Evolutionary conservation across 2,888 invertebrate genomes (phyloP), one percentile per base, ranked within the genome.

Genomic region (Cartodere bifasciata): DNA sequence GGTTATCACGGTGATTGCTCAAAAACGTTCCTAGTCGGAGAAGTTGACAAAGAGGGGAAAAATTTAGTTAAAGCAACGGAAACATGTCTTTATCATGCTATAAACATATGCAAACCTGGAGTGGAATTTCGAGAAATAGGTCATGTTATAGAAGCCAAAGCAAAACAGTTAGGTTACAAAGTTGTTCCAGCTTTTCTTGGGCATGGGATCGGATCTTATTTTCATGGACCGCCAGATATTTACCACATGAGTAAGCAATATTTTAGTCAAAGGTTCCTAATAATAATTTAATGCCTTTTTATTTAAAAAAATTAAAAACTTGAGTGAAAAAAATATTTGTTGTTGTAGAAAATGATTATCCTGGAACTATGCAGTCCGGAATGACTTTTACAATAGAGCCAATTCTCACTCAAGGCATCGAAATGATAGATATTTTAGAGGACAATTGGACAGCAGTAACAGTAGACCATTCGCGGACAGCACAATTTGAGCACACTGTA

Each of bases 321-420:
- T n/a, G n/a, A n/a, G n/a, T n/a, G n/a, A n/a, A n/a, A n/a, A n/a
- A n/a, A n/a, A n/a, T n/a, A n/a, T n/a, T n/a, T 37, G 29, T 36
- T 41, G 31, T 57, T 55, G 31, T 49, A 80, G 82, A 62, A 41
- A 81, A 83, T 49, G 51, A 67, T 29, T 64, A 68, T 43, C 68
- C 70, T 1, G 84, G 81, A 1, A 49, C 56, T 28, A 91, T 92
- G 91, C 53, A 68, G 43, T 60, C 80, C 3, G 90, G 90, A n/a
- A 91, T 91, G 85, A 84, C 85, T 1, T 94, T 95, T 51, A 95
- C 94, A 0, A 84, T 95, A 47, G 94, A 95, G 52, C 95, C 95
- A 6, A 76, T 83, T 5, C 50, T 95, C 10, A 74, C 79, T 2
- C 79, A 86, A 43, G 91, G 91, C 1, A 61, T 59, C 1, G 65